Evolutionary conservation across 30 jellyfish, hydroid and myxozoan species (phyloP).

Genomic region (Cassiopea xamachana): DNA sequence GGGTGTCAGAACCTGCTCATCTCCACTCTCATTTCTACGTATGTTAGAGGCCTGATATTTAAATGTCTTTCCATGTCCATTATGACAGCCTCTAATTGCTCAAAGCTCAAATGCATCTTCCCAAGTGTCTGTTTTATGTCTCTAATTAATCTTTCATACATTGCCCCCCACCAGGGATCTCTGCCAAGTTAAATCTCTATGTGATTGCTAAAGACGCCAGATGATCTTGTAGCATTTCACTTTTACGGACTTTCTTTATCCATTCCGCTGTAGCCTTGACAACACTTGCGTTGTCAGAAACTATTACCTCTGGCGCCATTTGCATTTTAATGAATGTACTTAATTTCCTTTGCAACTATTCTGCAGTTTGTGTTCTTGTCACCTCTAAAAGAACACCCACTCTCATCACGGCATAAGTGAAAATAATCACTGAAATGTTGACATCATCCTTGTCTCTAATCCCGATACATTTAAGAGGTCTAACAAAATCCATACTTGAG

Average conservation of each 20-base stretch:
- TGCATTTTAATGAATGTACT: slow-evolving; percentile 11
- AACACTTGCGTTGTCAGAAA: slow-evolving; percentile 27
- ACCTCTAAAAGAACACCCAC: slow-evolving; percentile 18
- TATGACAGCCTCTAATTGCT: not conserved
- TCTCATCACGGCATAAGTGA: slow-evolving; percentile 13
- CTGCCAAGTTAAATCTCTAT: slow-evolving; percentile 3
- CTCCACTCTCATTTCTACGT: slow-evolving; percentile 54
- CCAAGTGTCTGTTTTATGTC: not conserved
- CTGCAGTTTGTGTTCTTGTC: slow-evolving; percentile 25
- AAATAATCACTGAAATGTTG: not conserved
- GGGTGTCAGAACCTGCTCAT: slow-evolving; percentile 55
- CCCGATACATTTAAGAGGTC: slow-evolving; percentile 6
- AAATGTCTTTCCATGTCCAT: slow-evolving; percentile 50
- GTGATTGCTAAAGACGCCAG: slow-evolving; percentile 1
- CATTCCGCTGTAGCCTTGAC: slow-evolving; percentile 27
- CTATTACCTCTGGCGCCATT: slow-evolving; percentile 2
- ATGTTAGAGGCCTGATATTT: slow-evolving; percentile 42
- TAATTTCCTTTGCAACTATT: slow-evolving; percentile 9
- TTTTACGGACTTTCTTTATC: not conserved
- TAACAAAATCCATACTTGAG: slow-evolving; percentile 27
- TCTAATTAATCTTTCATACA: not conserved
- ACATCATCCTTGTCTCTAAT: not conserved
- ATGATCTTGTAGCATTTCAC: slow-evolving; percentile 22
- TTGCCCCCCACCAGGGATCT: not conserved
- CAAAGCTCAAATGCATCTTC: not conserved